Base-by-base conservation (phyloP, 2,888 invertebrate species). In the Mesorhabditis spiculigera region DNA sequence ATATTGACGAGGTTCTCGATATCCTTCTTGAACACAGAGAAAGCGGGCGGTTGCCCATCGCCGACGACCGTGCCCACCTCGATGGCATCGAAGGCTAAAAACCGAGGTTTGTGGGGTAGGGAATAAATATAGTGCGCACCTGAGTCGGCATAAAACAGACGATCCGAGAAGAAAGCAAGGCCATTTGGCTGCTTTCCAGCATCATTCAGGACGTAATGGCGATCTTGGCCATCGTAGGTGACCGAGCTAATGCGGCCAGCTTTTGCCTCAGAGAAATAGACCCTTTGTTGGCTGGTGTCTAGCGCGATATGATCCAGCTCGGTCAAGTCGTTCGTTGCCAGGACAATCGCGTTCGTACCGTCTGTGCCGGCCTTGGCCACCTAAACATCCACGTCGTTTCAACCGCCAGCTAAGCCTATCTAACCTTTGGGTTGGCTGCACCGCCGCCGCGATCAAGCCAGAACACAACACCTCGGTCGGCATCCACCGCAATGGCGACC, bases 401-500 rank as follows among this genome's bases (percentile, higher is more conserved):
- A 28, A 28, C 28, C 28, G 28, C 28, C 28, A 28, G 90, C 0
- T 93, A 93, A 0, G 94, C 71, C 43, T 28, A 8, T 45, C 66
- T 50, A 10, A 50, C 58, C 70, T 80, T 80, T 5, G 73, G 77
- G 65, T 77, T 76, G n/a, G 72, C 63, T 10, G 78, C 75, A 44
- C 78, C 77, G 43, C 94, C 94, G 8, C 97, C 97, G 78, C 93
- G 93, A 85, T 98, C 98, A 8, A 95, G 90, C 97, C 97, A 98
- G 88, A 93, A 98, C 44, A 95, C 87, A 88, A 92, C 92, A 45
- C 97, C 97, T 81, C 93, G 92, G n/a, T 90, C 90, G 0, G 97
- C 95, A 88, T 97, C 94, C 45, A 98, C 88, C 70, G 92, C 93
- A 73, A 98, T 90, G 0, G 93, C 90, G 81, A 91, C 92, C 0